These are phyloP conservation scores for Sceloporus undulatus DNA, from an alignment of 2,113 vertebrate genomes.

Conservation along the genomic window DNA sequence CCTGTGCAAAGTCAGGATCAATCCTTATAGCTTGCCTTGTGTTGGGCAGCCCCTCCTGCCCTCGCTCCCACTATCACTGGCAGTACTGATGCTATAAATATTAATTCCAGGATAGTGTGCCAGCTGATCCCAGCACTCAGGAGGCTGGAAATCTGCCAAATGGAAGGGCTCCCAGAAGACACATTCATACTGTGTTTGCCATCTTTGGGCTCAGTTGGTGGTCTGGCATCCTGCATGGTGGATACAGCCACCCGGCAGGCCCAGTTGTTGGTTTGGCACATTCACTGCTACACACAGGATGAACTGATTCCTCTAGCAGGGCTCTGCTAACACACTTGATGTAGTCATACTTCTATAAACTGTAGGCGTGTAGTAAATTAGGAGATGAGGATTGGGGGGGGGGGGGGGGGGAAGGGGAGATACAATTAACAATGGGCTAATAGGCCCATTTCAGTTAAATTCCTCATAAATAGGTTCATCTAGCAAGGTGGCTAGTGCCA, in stretches of 20 bases:
- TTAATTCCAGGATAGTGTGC: constrained; percentile 4
- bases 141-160: neutral
- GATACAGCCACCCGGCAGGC: neutral
- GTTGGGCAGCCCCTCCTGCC: neutral
- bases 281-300: neutral
- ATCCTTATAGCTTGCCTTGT: constrained; percentile 4
- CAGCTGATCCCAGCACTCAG: constrained; percentile 17
- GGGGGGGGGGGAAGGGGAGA: too few relatives aligned
- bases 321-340: neutral
- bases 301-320: neutral
- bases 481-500: neutral
- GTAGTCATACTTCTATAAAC: neutral
- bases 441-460: neutral
- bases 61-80: neutral
- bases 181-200: constrained; percentile 6
- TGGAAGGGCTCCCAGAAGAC: neutral
- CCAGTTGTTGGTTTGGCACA: constrained; percentile 20
- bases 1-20: neutral
- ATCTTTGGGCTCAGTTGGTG: constrained; percentile 1
- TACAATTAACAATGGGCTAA: neutral
- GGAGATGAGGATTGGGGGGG: neutral
- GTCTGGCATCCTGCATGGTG: constrained; percentile 17
- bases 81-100: constrained; percentile 5
- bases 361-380: neutral
- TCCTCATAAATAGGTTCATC: neutral